phyloP scores from a whole-genome alignment of 2,797 vertebrate genomes.

The Muraenolepis orangiensis region DNA sequence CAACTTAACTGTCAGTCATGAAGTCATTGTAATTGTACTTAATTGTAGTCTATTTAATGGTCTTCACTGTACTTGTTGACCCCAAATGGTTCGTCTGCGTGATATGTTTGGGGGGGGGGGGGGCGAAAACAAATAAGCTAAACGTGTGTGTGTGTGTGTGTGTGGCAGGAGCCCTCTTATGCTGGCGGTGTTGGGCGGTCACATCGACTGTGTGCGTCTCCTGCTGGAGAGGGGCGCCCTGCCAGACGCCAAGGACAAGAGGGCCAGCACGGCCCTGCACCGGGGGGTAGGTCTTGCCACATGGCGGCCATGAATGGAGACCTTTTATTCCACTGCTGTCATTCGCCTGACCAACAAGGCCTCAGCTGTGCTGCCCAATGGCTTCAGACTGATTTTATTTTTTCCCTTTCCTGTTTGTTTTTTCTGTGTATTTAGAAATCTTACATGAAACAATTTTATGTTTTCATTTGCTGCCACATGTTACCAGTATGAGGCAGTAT shows the following conservation, averaged over 20 bases:
- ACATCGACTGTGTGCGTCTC: conserved; percentile 89
- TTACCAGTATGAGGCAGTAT: background rate
- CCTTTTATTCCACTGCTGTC: background rate
- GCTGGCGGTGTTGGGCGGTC: conserved; percentile 89
- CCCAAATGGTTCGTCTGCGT: too few relatives aligned
- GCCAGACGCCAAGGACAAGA: conserved; percentile 87
- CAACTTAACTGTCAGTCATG: background rate
- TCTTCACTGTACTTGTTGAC: background rate
- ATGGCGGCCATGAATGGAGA: conserved; percentile 22
- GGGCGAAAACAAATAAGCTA: too few relatives aligned
- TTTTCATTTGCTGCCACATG: background rate
- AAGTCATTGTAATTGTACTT: background rate
- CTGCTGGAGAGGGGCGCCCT: conserved; percentile 91
- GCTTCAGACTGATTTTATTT: background rate
- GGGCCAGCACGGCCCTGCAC: conserved; percentile 88
- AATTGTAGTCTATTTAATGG: background rate
- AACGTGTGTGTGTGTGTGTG: background rate
- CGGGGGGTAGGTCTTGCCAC: conserved; percentile 77
- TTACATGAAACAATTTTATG: background rate
- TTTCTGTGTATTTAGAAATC: background rate
- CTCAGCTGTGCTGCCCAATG: background rate
- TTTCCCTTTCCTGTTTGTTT: background rate
- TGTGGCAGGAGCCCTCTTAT: conserved; percentile 86
- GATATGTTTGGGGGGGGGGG: too few relatives aligned
- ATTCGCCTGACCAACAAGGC: background rate